These are phyloP conservation scores for Slavum lentiscoides DNA, from an alignment of 2,888 invertebrate genomes.

Conservation along the genomic window DNA sequence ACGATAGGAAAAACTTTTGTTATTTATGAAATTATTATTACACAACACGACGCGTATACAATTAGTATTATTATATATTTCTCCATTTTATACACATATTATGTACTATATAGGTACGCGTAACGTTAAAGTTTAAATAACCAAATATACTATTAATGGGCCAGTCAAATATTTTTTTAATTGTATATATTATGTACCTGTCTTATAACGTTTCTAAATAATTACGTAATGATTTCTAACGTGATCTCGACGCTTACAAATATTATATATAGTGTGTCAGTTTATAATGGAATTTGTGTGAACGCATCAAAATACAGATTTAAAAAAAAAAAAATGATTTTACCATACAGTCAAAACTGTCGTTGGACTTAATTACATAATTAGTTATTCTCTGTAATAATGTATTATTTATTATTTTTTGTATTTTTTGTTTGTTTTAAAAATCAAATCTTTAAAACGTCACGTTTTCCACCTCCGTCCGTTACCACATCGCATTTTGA, in stretches of 20 bases:
- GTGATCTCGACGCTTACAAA: neutral
- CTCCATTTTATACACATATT: too few relatives aligned
- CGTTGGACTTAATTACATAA: conserved; percentile 19
- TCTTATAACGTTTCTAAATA: neutral
- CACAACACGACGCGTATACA: too few relatives aligned
- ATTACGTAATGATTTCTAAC: conserved; percentile 2
- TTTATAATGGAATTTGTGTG: conserved; percentile 6
- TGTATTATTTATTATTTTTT: neutral
- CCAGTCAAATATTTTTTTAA: neutral
- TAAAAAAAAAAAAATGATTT: neutral
- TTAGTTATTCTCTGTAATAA: neutral
- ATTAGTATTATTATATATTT: too few relatives aligned
- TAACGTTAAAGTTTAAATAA: neutral
- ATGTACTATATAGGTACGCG: too few relatives aligned
- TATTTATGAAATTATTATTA: too few relatives aligned
- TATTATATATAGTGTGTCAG: neutral
- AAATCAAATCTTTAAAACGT: neutral
- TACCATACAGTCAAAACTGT: neutral
- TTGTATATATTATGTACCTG: neutral
- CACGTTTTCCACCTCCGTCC: neutral
- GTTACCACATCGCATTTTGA: neutral
- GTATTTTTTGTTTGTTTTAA: neutral
- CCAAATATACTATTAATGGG: neutral
- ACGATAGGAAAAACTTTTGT: too few relatives aligned
- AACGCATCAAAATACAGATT: neutral